These are phyloP conservation scores for Gorsachius magnificus DNA, from an alignment of 2,797 vertebrate genomes.

Conservation along the genomic window DNA sequence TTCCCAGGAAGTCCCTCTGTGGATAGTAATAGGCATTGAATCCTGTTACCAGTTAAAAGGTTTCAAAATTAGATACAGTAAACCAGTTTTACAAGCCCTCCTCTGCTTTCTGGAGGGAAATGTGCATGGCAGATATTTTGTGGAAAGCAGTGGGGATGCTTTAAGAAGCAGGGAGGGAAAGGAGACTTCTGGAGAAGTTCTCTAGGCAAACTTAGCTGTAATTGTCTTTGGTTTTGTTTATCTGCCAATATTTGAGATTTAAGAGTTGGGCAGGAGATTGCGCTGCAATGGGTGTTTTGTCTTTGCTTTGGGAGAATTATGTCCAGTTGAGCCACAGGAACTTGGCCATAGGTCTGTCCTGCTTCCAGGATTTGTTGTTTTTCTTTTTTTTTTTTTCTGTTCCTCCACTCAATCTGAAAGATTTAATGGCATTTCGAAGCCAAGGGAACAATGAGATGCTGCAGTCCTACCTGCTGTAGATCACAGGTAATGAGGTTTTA, in stretches of 20 bases:
- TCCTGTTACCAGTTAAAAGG: neutral
- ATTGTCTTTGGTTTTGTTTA: constrained; percentile 10
- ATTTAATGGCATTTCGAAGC: constrained; percentile 2
- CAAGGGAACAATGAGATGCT: neutral
- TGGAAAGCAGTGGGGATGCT: neutral
- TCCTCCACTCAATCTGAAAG: neutral
- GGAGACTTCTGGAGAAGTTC: neutral
- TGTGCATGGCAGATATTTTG: rapidly evolving
- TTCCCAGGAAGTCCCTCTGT: neutral
- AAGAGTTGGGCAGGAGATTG: constrained; percentile 19
- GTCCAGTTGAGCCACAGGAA: neutral
- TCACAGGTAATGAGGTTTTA: constrained; percentile 17
- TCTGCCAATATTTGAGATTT: constrained; percentile 16
- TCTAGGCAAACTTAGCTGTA: neutral
- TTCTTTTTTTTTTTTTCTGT: neutral
- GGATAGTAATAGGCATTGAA: neutral
- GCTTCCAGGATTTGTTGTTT: constrained; percentile 10
- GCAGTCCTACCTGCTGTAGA: neutral
- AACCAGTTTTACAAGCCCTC: neutral
- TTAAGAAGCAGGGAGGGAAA: neutral
- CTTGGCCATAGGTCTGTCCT: neutral
- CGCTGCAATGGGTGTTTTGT: constrained; percentile 18
- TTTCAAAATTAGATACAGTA: neutral
- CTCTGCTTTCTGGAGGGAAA: neutral
- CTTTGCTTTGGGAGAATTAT: neutral